Base-by-base conservation (phyloP, 2,797 vertebrate species). In the Gallirallus australis region DNA sequence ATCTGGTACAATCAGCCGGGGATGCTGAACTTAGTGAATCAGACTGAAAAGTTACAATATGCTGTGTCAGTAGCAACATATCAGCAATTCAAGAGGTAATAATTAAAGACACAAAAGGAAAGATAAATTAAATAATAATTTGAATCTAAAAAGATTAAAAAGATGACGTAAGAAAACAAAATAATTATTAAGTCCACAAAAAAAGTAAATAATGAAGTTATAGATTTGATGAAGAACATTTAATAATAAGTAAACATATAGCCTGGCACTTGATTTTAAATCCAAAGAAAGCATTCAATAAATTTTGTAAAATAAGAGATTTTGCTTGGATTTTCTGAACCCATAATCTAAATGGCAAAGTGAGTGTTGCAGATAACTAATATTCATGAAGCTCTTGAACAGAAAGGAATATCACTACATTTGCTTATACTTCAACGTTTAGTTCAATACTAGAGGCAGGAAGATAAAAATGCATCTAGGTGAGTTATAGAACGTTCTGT, bases 1-100 rank as follows among this genome's bases (percentile, higher is more conserved):
- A 88, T 94, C 94, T 93, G 94, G 77, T n/a, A 69, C 15, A 78
- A 86, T 93, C 87, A 96, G 40, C 72, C 83, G 69, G 77, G 61
- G 40, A 86, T 83, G 56, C 37, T 77, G 52, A 94, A 76, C 25
- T 72, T 72, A 61, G 86, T 86, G 88, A 95, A 90, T 90, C 50
- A 88, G 53, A 81, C 50, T 76, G 81, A 91, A 95, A 94, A 93
- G 8, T 87, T 91, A 50, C 57, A 92, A 77, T 87, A 82, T 89
- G 75, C 75, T 84, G 35, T 80, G 76, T 90, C 90, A 91, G 68
- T 73, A 87, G 77, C 47, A 89, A 40, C 31, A 28, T 77, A 64
- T 68, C 63, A 93, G 27, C 15, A 91, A 33, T 64, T 94, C 37
- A 89, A 77, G 33, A 69, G 21, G 33, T 64, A 85, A 82, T 52